Evolutionary conservation across 1,140 invertebrate genomes (phyloP).

Genomic region (Lordiphosa mommai): DNA sequence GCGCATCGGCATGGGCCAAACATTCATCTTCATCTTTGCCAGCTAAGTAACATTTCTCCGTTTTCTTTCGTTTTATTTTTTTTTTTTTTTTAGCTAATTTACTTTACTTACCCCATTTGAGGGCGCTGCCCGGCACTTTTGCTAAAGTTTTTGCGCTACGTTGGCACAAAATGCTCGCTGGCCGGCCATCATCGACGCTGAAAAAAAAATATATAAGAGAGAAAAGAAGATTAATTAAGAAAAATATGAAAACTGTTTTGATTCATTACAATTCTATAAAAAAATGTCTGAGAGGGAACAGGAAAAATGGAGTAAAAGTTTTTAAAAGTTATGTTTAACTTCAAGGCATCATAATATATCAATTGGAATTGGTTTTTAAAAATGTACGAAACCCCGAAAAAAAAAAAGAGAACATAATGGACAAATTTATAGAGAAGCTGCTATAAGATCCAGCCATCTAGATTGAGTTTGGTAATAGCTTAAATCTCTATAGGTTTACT

Average conservation of each 20-base stretch:
- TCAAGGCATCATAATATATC: not conserved
- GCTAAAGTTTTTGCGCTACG: constrained; percentile 33
- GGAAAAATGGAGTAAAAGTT: constrained; percentile 20
- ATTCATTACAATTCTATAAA: constrained; percentile 40
- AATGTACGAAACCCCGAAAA: not conserved
- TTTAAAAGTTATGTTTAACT: not conserved
- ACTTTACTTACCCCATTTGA: constrained; percentile 25
- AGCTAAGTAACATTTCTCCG: constrained; percentile 30
- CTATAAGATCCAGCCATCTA: too few relatives aligned
- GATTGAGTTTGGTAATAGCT: too few relatives aligned
- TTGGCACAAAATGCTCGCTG: constrained; percentile 21
- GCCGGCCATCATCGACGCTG: constrained; percentile 20
- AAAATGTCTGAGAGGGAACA: not conserved
- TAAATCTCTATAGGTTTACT: too few relatives aligned
- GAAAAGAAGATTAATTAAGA: constrained; percentile 69
- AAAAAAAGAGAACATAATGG: not conserved
- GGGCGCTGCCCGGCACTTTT: constrained; percentile 36
- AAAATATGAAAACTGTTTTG: constrained; percentile 64
- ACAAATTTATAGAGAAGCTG: too few relatives aligned
- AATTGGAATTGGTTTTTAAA: not conserved
- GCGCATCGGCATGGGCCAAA: constrained; percentile 9
- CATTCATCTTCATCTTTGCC: constrained; percentile 47
- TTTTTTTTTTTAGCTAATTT: constrained; percentile 46
- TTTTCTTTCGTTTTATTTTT: constrained; percentile 1
- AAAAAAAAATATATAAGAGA: constrained; percentile 16